Conservation (phyloP, 2,797 vertebrate genomes). For the Sorex maritimensis region DNA sequence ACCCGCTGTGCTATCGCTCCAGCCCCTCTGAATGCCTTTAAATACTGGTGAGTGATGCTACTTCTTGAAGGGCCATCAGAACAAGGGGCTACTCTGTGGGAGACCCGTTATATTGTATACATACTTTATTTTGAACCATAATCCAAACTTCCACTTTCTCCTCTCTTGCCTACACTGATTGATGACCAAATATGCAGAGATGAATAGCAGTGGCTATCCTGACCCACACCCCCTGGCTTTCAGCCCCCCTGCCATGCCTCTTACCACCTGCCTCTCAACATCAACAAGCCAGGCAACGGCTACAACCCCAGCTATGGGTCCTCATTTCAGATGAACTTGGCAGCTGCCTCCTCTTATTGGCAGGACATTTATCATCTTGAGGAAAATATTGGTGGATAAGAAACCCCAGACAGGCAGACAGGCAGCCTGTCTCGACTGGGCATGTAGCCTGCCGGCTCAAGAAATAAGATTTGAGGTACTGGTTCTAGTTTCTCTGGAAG, state of each 20-base stretch:
- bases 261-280: slow-evolving; percentile 75
- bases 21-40: not conserved
- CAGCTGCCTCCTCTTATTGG: slow-evolving; percentile 91
- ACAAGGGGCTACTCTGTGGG: not conserved
- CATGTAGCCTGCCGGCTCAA: slow-evolving; percentile 83
- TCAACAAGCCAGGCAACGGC: slow-evolving; percentile 88
- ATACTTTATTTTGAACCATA: slow-evolving; percentile 40
- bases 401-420: slow-evolving; percentile 85
- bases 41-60: not conserved
- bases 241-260: not conserved
- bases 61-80: not conserved
- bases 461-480: slow-evolving; percentile 82
- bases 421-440: slow-evolving; percentile 79
- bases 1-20: too few relatives aligned
- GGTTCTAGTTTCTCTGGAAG: slow-evolving; percentile 18
- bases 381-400: slow-evolving; percentile 91
- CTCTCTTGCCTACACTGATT: slow-evolving; percentile 23
- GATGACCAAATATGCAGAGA: slow-evolving; percentile 17
- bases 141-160: not conserved
- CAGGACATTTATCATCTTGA: slow-evolving; percentile 92
- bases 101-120: not conserved
- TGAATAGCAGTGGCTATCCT: not conserved
- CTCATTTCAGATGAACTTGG: slow-evolving; percentile 89
- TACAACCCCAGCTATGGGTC: slow-evolving; percentile 84
- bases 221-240: not conserved